Evolutionary conservation across 2,888 invertebrate species (phyloP).

Genomic region (Ctena decussata): DNA sequence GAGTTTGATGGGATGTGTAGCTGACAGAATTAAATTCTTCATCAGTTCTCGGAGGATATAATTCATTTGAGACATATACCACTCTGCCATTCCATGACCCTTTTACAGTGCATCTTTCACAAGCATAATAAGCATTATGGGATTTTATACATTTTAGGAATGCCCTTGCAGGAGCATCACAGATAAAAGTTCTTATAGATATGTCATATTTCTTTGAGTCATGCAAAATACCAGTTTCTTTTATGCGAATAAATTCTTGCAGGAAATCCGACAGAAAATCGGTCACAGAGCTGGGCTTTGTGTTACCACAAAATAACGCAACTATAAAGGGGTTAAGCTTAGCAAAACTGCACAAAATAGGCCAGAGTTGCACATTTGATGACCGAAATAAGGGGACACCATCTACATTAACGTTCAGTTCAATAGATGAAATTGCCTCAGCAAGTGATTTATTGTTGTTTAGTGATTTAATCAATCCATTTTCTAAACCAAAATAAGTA

Average conservation of each 20-base stretch:
- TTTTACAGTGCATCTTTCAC: constrained; percentile 71
- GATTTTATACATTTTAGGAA: constrained; percentile 73
- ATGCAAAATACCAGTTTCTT: too few relatives aligned
- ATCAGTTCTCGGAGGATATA: too few relatives aligned
- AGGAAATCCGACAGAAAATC: constrained; percentile 61
- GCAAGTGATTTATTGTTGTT: too few relatives aligned
- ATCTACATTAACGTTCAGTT: constrained; percentile 49
- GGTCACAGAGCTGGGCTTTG: constrained; percentile 54
- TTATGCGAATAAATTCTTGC: too few relatives aligned
- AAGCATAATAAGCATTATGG: constrained; percentile 76
- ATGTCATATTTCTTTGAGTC: constrained; percentile 20
- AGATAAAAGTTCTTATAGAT: constrained; percentile 63
- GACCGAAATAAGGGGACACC: constrained; percentile 57
- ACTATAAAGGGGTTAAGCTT: constrained; percentile 59
- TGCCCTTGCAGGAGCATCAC: constrained; percentile 80
- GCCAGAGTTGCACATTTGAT: constrained; percentile 50
- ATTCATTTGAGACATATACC: too few relatives aligned
- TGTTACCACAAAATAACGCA: constrained; percentile 55
- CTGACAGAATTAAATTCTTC: too few relatives aligned
- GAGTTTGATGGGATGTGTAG: constrained; percentile 35
- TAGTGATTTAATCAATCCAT: constrained; percentile 13
- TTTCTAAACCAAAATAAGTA: constrained; percentile 54
- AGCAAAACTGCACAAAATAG: constrained; percentile 46
- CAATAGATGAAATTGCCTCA: neutral
- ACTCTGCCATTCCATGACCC: constrained; percentile 33